These are phyloP conservation scores for Antheraea yamamai DNA, from an alignment of 2,888 invertebrate species.

Conservation along the genomic window DNA sequence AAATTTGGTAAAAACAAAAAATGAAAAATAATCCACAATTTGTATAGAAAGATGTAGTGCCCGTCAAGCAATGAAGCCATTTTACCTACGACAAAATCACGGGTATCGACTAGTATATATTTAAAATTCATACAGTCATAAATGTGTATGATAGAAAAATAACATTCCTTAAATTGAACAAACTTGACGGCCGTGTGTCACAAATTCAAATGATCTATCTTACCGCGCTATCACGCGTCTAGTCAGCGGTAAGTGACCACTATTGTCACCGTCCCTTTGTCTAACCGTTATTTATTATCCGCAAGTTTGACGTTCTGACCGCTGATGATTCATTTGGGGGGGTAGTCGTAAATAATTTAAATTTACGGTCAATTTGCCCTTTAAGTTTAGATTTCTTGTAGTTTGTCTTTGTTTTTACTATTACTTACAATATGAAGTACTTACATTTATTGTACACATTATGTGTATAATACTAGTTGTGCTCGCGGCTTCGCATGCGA, in stretches of 20 bases:
- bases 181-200: constrained; percentile 18
- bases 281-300: constrained; percentile 36
- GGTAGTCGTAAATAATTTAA: constrained; percentile 35
- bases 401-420: not conserved
- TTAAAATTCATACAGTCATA: not conserved
- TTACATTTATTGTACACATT: no score
- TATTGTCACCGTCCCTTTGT: constrained; percentile 24
- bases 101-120: no score
- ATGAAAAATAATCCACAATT: no score
- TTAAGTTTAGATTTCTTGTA: not conserved
- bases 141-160: not conserved
- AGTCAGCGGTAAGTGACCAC: constrained; percentile 25
- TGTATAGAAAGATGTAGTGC: no score
- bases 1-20: no score
- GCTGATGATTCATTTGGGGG: constrained; percentile 22
- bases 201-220: constrained; percentile 25
- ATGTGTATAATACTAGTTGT: no score
- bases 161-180: not conserved
- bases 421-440: not conserved
- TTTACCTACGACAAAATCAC: no score
- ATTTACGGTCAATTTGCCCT: constrained; percentile 19
- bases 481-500: no score
- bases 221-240: constrained; percentile 21
- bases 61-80: no score
- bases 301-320: constrained; percentile 21